Base-by-base conservation (phyloP, 2,888 invertebrate species). In the Agrotis exclamationis region DNA sequence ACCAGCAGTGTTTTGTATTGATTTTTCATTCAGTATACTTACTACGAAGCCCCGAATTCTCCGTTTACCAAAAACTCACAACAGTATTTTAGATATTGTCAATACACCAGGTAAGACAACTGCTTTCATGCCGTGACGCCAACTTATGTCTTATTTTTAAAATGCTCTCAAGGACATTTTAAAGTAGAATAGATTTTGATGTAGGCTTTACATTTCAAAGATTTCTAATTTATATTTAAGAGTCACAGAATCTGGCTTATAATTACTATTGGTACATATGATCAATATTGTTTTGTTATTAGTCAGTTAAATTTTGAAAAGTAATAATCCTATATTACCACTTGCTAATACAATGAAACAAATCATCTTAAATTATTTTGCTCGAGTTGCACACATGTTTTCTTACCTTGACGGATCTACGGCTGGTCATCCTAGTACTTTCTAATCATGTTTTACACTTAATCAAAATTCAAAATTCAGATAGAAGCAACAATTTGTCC, bases 401-500 rank as follows among this genome's bases (percentile, higher is more conserved):
- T 45, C 22, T 74, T 64, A 77, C 80, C 80, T 82, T 81, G 80
- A 77, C 63, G 60, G 24, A 62, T 74, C 39, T 39, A 39, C 9
- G 56, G 33, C 33, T 13, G 24, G n/a, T 54, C 33, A 56, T 33
- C n/a, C 28, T 13, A 14, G 50, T 66, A 74, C 80, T 82, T 80
- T 80, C 81, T 76, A 80, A 69, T 54, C 13, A n/a, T 51, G 16
- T 20, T 50, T 6, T 28, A 67, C 7, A n/a, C 33, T 24, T 3
- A 11, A 53, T 14, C 14, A 7, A 39, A 39, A 22, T 64, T 39
- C 20, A 20, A 20, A 39, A 47, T 47, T 39, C 20, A 33, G 50
- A 6, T 33, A 62, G 7, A 51, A 24, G 7, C 18, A 45, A 47
- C 14, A 1, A 51, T 33, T 14, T 39, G n/a, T 22, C 13, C 14